Evolutionary conservation across 2,113 vertebrate species (phyloP).

Genomic region (Holacanthus passer): DNA sequence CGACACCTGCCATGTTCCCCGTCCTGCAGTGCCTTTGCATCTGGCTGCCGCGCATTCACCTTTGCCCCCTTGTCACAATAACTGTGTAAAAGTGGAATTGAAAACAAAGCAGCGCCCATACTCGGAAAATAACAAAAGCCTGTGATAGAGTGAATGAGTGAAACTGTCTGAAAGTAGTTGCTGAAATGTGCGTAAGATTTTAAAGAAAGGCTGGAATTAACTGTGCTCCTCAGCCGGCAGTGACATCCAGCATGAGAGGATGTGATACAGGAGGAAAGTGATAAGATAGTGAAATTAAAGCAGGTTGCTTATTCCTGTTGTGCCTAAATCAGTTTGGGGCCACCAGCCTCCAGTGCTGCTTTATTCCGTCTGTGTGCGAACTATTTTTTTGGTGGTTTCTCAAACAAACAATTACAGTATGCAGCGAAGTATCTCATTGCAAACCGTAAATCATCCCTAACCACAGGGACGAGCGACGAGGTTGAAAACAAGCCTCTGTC

Average conservation of each 20-base stretch:
- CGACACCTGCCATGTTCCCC: conserved; percentile 64
- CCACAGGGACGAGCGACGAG: conserved; percentile 2
- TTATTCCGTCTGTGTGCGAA: neutral
- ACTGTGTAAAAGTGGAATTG: conserved; percentile 10
- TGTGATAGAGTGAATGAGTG: neutral
- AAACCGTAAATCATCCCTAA: conserved; percentile 43
- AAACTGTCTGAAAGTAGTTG: neutral
- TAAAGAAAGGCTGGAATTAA: neutral
- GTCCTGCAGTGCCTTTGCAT: conserved; percentile 53
- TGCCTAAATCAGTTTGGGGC: conserved; percentile 8
- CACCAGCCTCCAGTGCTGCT: neutral
- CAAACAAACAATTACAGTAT: neutral
- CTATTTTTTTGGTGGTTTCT: conserved; percentile 16
- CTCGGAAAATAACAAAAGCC: conserved; percentile 3
- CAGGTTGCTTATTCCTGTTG: neutral
- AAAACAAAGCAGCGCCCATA: conserved; percentile 24
- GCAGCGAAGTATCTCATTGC: conserved; percentile 43
- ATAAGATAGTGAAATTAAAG: conserved; percentile 3
- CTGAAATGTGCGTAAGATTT: neutral
- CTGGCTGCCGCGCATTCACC: conserved; percentile 46
- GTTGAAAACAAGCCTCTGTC: conserved; percentile 28
- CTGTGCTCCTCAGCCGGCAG: neutral
- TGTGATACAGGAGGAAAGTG: neutral
- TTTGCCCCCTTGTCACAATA: conserved; percentile 46
- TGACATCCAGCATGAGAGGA: conserved; percentile 15